Evolutionary conservation across 2,113 vertebrate genomes (phyloP).

Genomic region (Bombycilla garrulus): DNA sequence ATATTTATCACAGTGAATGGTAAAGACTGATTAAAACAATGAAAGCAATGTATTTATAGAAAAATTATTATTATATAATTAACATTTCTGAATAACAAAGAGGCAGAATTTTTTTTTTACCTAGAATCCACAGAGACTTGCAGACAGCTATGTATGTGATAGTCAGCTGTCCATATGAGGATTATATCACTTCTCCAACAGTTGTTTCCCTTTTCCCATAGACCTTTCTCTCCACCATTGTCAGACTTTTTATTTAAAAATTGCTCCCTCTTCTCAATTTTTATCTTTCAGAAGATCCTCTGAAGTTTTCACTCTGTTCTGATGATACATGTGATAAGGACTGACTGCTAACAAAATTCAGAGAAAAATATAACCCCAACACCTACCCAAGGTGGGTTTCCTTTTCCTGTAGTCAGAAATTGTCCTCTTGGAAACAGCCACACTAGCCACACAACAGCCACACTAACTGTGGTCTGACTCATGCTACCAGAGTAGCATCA

Average conservation of each 20-base stretch:
- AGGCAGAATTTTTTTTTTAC: background rate
- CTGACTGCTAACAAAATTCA: slow-evolving; percentile 67
- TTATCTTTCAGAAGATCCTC: background rate
- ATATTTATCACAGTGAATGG: background rate
- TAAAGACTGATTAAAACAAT: background rate
- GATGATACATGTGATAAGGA: slow-evolving; percentile 19
- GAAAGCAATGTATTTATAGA: background rate
- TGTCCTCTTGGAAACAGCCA: slow-evolving; percentile 50
- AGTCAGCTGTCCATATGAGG: background rate
- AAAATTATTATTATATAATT: background rate
- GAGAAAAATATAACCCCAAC: slow-evolving; percentile 78
- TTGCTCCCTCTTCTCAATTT: background rate
- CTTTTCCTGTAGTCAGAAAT: slow-evolving; percentile 72
- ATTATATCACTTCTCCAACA: background rate
- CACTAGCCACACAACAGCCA: background rate
- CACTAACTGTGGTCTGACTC: background rate
- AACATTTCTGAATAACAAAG: background rate
- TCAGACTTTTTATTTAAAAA: background rate
- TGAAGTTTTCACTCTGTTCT: slow-evolving; percentile 25
- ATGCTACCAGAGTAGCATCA: background rate
- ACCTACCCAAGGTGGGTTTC: slow-evolving; percentile 76
- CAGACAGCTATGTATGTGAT: background rate
- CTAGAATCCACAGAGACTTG: background rate
- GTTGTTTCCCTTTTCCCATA: background rate
- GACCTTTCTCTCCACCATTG: background rate